Conservation (phyloP, 2,113 vertebrate species). For the Lagopus leucura region DNA sequence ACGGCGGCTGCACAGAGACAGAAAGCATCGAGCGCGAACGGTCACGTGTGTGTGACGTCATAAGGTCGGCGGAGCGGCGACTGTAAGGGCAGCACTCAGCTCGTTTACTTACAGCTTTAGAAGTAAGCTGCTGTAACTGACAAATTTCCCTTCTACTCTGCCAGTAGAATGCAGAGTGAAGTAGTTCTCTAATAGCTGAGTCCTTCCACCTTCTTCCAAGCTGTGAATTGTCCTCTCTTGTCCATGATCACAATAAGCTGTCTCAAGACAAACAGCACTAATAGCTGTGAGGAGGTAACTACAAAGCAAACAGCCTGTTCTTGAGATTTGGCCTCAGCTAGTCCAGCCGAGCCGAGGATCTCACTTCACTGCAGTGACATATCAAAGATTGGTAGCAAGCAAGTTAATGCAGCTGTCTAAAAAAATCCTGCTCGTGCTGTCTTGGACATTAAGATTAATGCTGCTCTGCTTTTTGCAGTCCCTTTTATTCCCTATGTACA, state of each 20-base stretch:
- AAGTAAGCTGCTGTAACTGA: background rate
- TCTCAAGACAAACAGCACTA: background rate
- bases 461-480: background rate
- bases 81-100: background rate
- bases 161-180: background rate
- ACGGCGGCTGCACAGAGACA: background rate
- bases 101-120: background rate
- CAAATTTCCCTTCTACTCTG: background rate
- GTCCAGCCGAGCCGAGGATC: background rate
- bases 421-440: background rate
- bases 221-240: background rate
- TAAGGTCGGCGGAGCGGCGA: background rate
- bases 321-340: background rate
- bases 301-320: background rate
- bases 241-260: background rate
- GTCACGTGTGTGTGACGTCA: background rate
- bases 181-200: background rate
- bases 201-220: background rate
- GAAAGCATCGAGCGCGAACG: rapidly evolving
- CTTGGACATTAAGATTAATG: background rate
- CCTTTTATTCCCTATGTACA: background rate
- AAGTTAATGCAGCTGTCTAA: background rate
- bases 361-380: background rate
- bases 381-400: background rate
- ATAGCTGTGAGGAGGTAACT: background rate